Conservation (phyloP, 2,797 vertebrate genomes). For the Centroberyx gerrardi region DNA sequence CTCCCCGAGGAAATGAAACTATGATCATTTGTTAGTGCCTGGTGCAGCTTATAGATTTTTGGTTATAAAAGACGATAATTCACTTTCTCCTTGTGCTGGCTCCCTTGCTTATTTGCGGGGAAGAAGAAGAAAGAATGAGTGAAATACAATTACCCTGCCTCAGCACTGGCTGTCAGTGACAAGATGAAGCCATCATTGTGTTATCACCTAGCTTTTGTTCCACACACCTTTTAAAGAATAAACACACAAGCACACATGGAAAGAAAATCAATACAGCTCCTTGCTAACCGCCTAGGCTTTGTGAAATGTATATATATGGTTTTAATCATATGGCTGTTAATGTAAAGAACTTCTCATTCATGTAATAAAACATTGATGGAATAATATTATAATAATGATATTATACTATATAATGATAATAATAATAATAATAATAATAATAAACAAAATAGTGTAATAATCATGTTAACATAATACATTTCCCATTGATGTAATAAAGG, state of each 20-base stretch:
- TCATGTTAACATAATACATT: too few relatives aligned
- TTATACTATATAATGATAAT: too few relatives aligned
- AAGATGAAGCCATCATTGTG: conserved; percentile 41
- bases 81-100: conserved; percentile 38
- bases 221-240: conserved; percentile 14
- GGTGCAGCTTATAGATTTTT: conserved; percentile 60
- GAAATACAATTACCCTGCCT: conserved; percentile 52
- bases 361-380: too few relatives aligned
- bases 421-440: too few relatives aligned
- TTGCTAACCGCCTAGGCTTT: not conserved
- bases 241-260: not conserved
- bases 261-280: conserved; percentile 26
- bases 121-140: conserved; percentile 40
- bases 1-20: conserved; percentile 34
- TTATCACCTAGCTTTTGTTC: conserved; percentile 32
- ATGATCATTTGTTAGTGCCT: conserved; percentile 55
- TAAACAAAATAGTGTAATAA: too few relatives aligned
- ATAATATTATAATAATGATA: too few relatives aligned
- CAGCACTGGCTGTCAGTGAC: conserved; percentile 46
- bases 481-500: too few relatives aligned
- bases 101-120: conserved; percentile 24
- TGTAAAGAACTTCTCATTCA: too few relatives aligned
- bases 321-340: too few relatives aligned
- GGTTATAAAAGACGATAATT: conserved; percentile 51
- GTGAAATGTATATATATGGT: too few relatives aligned